Evolutionary conservation across 2,797 vertebrate genomes (phyloP).

Genomic region (Sebastiscus tertius): DNA sequence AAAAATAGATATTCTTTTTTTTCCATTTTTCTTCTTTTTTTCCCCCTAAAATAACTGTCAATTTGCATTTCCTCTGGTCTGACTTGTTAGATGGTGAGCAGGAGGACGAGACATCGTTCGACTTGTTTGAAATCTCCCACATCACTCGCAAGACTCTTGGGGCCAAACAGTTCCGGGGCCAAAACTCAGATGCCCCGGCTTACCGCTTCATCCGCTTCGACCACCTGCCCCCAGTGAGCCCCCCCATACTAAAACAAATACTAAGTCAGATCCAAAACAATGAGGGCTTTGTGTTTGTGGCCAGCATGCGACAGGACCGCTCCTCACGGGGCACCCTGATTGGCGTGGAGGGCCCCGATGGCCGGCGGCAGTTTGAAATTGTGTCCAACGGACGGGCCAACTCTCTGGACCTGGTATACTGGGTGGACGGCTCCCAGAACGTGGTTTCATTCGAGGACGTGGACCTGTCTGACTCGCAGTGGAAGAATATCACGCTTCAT

Average conservation of each 20-base stretch:
- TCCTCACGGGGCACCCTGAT: slow-evolving; percentile 92
- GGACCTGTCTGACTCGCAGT: slow-evolving; percentile 94
- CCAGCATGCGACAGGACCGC: slow-evolving; percentile 92
- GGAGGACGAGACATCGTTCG: slow-evolving; percentile 89
- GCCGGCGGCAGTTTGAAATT: slow-evolving; percentile 92
- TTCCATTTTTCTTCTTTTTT: background rate
- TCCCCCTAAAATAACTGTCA: background rate
- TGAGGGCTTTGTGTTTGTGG: slow-evolving; percentile 95
- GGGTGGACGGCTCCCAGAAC: slow-evolving; percentile 89
- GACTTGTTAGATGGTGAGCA: slow-evolving; percentile 83
- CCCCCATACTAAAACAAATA: slow-evolving; percentile 86
- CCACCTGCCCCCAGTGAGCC: slow-evolving; percentile 89
- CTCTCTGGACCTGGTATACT: slow-evolving; percentile 95
- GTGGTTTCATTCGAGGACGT: slow-evolving; percentile 94
- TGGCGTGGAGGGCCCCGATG: slow-evolving; percentile 86
- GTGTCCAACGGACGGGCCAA: slow-evolving; percentile 94
- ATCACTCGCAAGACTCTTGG: slow-evolving; percentile 94
- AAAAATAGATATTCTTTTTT: background rate
- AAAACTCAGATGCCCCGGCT: slow-evolving; percentile 84
- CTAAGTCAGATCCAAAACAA: slow-evolving; percentile 85
- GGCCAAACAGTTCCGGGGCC: slow-evolving; percentile 93
- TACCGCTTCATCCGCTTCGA: slow-evolving; percentile 97
- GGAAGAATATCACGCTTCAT: slow-evolving; percentile 97
- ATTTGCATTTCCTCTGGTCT: slow-evolving; percentile 5
- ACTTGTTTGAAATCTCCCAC: slow-evolving; percentile 92